phyloP scores from a whole-genome alignment of 2,113 vertebrate species.

The Oreochromis niloticus region DNA sequence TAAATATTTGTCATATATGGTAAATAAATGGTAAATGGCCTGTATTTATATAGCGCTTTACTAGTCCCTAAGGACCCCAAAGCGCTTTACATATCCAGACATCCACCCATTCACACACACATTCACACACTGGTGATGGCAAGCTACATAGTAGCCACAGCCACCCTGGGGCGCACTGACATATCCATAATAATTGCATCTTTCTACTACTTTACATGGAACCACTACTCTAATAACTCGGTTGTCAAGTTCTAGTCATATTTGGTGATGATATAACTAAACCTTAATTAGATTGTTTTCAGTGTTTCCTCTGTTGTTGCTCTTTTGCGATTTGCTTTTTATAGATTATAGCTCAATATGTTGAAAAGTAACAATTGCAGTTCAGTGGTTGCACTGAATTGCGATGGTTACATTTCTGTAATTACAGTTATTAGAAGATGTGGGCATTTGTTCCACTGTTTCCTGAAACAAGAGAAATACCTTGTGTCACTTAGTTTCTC shows the following conservation, averaged over 20 bases:
- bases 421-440: background rate
- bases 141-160: too few relatives aligned
- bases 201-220: background rate
- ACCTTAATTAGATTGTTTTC: background rate
- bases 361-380: background rate
- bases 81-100: too few relatives aligned
- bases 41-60: too few relatives aligned
- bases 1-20: background rate
- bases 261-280: background rate
- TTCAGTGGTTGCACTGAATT: background rate
- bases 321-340: background rate
- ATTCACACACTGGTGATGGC: too few relatives aligned
- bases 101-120: too few relatives aligned
- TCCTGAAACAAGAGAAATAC: background rate
- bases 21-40: too few relatives aligned
- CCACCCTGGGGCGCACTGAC: too few relatives aligned
- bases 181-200: background rate
- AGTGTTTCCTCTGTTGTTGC: background rate
- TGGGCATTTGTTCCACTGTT: background rate
- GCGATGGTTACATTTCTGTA: background rate
- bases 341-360: background rate
- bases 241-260: background rate
- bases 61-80: too few relatives aligned
- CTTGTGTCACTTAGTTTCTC: background rate
- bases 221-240: fast-evolving